phyloP scores from a whole-genome alignment of 37 sponge, comb jelly and placozoan species.

The Theonella swinhoei region DNA sequence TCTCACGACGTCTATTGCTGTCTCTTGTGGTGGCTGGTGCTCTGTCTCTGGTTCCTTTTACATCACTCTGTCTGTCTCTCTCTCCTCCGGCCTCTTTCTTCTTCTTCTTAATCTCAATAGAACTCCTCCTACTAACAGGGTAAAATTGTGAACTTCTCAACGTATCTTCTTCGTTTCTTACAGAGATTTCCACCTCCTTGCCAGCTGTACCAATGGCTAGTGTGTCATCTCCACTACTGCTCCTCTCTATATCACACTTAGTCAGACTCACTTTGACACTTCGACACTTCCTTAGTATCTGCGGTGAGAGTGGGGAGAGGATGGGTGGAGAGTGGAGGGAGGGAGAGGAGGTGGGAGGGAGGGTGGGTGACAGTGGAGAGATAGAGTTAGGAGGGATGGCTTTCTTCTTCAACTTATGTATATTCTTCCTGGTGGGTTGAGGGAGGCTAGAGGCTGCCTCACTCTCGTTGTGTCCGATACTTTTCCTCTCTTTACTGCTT shows the following conservation, averaged over 20 bases:
- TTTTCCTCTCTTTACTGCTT: neutral
- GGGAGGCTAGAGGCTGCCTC: neutral
- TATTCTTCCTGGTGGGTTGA: neutral
- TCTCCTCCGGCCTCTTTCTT: no score
- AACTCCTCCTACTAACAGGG: neutral
- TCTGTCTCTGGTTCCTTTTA: no score
- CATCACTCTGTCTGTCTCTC: no score
- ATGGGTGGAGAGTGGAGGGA: no score
- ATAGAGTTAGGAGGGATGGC: neutral
- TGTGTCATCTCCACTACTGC: no score
- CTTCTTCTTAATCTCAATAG: neutral
- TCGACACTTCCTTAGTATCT: neutral
- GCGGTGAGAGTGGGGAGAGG: neutral
- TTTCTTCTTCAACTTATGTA: neutral
- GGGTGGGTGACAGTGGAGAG: neutral
- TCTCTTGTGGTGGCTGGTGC: no score
- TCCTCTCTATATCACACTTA: neutral
- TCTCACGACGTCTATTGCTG: no score
- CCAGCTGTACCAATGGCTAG: no score
- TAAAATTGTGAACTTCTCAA: neutral
- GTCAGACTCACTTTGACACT: neutral
- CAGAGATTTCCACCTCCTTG: no score
- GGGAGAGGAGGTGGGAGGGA: neutral
- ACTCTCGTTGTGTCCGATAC: neutral
- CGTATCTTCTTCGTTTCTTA: neutral